Evolutionary conservation across 92 coral and sea anemone genomes (phyloP).

Genomic region (Pocillopora meandrina): DNA sequence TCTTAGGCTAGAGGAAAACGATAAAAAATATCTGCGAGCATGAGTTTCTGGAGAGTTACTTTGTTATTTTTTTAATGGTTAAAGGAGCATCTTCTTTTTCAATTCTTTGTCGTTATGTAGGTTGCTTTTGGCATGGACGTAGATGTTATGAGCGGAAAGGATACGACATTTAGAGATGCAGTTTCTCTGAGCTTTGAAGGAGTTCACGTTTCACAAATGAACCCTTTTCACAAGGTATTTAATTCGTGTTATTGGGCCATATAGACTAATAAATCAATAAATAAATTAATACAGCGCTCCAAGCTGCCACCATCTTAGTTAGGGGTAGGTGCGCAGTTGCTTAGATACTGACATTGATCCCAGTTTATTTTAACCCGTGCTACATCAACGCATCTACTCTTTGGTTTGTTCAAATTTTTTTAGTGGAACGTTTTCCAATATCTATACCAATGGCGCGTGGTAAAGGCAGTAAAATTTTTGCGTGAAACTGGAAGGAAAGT

Average conservation of each 20-base stretch:
- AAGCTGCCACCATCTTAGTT: no score
- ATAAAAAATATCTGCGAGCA: no score
- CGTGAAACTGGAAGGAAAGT: conserved; percentile 75
- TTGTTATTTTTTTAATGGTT: neutral
- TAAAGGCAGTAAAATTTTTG: conserved; percentile 55
- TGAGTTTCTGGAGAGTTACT: no score
- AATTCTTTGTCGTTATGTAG: neutral
- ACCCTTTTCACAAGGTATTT: conserved; percentile 47
- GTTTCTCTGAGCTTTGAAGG: conserved; percentile 56
- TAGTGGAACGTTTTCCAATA: conserved; percentile 20
- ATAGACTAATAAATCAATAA: no score
- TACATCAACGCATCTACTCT: neutral
- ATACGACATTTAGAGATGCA: conserved; percentile 67
- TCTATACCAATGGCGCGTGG: conserved; percentile 12
- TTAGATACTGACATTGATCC: no score
- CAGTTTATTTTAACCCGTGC: neutral
- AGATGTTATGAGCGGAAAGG: conserved; percentile 61
- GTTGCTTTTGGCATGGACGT: conserved; percentile 78
- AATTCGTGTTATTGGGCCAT: no score
- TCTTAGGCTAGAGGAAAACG: no score
- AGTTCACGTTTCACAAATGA: conserved; percentile 50
- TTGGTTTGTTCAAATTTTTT: neutral
- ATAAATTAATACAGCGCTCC: no score
- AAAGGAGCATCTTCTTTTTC: neutral
- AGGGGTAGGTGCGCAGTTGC: no score